A percentile compares a stretch with the other conserved stretches of the same genome.
phyloP scores from a whole-genome alignment of 2,888 invertebrate genomes.

The Oegoconia quadripuncta region DNA sequence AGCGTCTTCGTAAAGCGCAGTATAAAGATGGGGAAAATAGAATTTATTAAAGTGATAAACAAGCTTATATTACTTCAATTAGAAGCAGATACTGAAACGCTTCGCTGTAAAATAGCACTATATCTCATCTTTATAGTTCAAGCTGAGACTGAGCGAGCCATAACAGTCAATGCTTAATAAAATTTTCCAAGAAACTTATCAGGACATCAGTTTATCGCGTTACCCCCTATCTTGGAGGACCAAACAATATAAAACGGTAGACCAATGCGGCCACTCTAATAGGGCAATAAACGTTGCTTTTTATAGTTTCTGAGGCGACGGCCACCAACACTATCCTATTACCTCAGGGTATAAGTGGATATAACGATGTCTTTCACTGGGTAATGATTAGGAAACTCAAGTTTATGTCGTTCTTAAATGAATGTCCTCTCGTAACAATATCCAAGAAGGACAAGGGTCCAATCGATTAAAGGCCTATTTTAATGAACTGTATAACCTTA shows the following conservation, averaged over 20 bases:
- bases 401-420: background rate
- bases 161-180: background rate
- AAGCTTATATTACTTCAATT: no score
- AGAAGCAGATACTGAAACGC: no score
- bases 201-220: constrained; percentile 6
- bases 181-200: constrained; percentile 4
- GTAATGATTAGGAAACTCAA: constrained; percentile 1
- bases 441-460: no score
- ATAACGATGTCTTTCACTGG: background rate
- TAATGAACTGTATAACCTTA: no score
- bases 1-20: no score
- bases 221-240: constrained; percentile 2
- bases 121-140: no score
- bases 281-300: constrained; percentile 24
- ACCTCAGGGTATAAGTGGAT: constrained; percentile 2
- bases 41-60: no score
- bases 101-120: no score
- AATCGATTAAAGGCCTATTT: no score
- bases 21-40: no score
- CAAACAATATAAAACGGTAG: constrained; percentile 24
- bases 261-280: constrained; percentile 18
- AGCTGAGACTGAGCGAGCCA: background rate
- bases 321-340: constrained; percentile 12
- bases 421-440: no score
- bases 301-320: constrained; percentile 16